Evolutionary conservation across 2,888 invertebrate species (phyloP).

Genomic region (Oasisia sp.): DNA sequence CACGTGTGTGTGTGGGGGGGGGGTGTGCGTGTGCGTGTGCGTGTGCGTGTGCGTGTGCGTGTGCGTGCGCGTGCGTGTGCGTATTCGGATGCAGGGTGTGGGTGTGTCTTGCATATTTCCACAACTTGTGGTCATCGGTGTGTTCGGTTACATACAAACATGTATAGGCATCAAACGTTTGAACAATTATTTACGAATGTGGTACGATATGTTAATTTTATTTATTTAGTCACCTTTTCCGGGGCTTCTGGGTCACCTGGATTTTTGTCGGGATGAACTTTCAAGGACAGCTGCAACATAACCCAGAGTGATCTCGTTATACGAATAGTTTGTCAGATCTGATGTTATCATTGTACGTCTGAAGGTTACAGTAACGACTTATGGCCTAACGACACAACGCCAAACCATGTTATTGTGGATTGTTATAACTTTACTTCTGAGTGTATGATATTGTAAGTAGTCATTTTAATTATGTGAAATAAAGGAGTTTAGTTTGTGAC

Average conservation of each 20-base stretch:
- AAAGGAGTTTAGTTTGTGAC: neutral
- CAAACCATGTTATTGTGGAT: neutral
- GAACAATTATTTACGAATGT: neutral
- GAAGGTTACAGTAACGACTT: neutral
- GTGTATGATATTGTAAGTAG: neutral
- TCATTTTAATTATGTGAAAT: neutral
- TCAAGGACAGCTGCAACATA: constrained; percentile 62
- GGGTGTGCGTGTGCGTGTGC: too few species aligned
- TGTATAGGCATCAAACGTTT: neutral
- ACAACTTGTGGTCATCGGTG: neutral
- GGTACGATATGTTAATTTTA: neutral
- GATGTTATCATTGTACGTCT: neutral
- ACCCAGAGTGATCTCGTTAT: neutral
- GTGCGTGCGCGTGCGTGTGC: too few species aligned
- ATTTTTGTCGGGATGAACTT: constrained; percentile 82
- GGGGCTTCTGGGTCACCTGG: constrained; percentile 93
- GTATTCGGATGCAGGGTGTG: too few species aligned
- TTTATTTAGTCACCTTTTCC: constrained; percentile 77
- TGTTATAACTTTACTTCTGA: neutral
- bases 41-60: too few species aligned
- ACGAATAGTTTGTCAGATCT: neutral
- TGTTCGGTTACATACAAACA: neutral
- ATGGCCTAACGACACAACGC: too few species aligned
- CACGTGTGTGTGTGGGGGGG: neutral
- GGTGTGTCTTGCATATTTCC: neutral